phyloP scores from a whole-genome alignment of 2,888 invertebrate species.

The Schizaphis graminum region DNA sequence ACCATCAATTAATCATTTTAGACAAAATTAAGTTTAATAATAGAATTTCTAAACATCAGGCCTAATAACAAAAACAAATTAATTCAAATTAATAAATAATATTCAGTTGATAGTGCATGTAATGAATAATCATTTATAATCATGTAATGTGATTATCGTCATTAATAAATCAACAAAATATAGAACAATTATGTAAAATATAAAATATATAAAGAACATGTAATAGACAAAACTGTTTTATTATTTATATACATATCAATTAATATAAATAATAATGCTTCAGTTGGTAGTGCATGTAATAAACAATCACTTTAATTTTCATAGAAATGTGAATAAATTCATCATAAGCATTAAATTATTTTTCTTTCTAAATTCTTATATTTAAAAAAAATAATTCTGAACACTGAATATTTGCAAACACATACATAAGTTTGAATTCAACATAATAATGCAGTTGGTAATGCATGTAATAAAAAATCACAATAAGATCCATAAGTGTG shows the following conservation, averaged over 20 bases:
- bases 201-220: no score
- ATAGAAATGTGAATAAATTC: not conserved
- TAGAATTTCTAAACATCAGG: no score
- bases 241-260: no score
- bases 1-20: no score
- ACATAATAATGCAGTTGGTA: conserved; percentile 8
- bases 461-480: conserved; percentile 50
- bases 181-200: no score
- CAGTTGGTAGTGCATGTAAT: conserved; percentile 49
- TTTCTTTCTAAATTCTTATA: no score
- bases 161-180: not conserved
- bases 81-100: not conserved
- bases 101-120: conserved; percentile 50
- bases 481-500: not conserved
- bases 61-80: no score
- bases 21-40: not conserved
- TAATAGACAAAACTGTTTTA: no score
- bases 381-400: no score
- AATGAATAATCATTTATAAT: conserved; percentile 5
- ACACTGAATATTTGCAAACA: not conserved
- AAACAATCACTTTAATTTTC: conserved; percentile 19
- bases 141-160: not conserved
- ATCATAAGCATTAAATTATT: not conserved
- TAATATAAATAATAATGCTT: not conserved
- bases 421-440: no score